These are phyloP conservation scores for Lepus timidus DNA, from an alignment of 2,113 vertebrate species.

Conservation along the genomic window DNA sequence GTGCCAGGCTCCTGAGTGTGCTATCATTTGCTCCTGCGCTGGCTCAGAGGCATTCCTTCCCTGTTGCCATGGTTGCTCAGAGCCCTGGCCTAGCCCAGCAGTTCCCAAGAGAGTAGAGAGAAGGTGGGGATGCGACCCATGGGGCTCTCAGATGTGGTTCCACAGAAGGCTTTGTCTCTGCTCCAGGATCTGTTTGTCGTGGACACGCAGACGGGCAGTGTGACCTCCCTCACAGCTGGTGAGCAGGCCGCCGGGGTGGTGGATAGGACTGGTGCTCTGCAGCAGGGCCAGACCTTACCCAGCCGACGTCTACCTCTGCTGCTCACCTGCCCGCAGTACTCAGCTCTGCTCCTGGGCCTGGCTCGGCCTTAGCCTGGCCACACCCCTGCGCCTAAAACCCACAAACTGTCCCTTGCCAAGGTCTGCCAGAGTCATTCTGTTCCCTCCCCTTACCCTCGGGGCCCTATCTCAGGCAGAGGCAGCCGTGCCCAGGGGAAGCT, in stretches of 20 bases:
- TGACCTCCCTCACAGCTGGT: constrained; percentile 87
- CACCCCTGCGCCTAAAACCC: background rate
- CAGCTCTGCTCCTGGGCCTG: background rate
- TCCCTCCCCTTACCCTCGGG: background rate
- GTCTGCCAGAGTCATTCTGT: background rate
- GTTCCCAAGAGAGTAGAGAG: background rate
- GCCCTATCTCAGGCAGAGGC: background rate
- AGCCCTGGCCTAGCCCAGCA: background rate
- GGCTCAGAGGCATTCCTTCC: background rate
- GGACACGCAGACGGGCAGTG: constrained; percentile 70
- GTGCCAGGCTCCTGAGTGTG: background rate
- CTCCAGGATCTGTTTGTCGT: constrained; percentile 88
- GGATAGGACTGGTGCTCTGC: background rate
- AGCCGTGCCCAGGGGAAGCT: background rate
- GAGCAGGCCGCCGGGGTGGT: constrained; percentile 27
- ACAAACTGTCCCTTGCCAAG: background rate
- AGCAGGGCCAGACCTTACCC: background rate
- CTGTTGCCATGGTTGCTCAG: background rate
- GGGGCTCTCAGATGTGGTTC: background rate
- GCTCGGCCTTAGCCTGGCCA: background rate
- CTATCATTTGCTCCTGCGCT: background rate
- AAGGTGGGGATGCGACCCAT: background rate
- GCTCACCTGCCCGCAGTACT: background rate
- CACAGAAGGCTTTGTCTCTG: background rate
- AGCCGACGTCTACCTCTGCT: background rate